These are phyloP conservation scores for Oligia fasciuncula DNA, from an alignment of 2,888 invertebrate genomes.

Conservation along the genomic window DNA sequence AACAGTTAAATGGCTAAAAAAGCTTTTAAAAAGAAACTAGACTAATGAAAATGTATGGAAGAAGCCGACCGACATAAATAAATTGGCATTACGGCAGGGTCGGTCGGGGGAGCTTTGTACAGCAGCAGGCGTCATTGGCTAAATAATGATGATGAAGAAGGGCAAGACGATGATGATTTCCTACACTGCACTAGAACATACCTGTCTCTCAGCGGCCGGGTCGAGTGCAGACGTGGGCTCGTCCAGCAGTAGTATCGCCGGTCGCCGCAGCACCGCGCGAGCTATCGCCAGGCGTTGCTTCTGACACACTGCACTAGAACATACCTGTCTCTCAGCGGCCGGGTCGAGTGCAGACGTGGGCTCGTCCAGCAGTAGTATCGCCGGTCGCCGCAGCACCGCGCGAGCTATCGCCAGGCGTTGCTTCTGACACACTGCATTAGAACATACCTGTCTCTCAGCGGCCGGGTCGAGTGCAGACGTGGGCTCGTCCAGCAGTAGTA, in stretches of 20 bases:
- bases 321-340: constrained; percentile 93
- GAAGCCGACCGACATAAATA: too few species aligned
- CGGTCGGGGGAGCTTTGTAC: neutral
- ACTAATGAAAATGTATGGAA: neutral
- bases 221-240: constrained; percentile 96
- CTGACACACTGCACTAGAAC: constrained; percentile 84
- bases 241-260: constrained; percentile 93
- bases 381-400: constrained; percentile 93
- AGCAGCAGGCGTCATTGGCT: neutral
- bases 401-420: constrained; percentile 96
- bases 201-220: constrained; percentile 93
- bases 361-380: constrained; percentile 93
- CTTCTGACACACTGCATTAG: constrained; percentile 90
- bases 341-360: constrained; percentile 96
- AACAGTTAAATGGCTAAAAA: neutral
- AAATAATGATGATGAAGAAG: neutral
- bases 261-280: constrained; percentile 93
- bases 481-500: constrained; percentile 94
- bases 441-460: constrained; percentile 92
- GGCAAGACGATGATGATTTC: too few species aligned
- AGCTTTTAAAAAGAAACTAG: neutral
- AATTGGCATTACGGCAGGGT: neutral
- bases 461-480: constrained; percentile 95
- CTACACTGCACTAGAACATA: constrained; percentile 74
- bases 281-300: constrained; percentile 96